Base-by-base conservation (phyloP, 2,797 vertebrate species). In the Microctenopoma steveboyesi region DNA sequence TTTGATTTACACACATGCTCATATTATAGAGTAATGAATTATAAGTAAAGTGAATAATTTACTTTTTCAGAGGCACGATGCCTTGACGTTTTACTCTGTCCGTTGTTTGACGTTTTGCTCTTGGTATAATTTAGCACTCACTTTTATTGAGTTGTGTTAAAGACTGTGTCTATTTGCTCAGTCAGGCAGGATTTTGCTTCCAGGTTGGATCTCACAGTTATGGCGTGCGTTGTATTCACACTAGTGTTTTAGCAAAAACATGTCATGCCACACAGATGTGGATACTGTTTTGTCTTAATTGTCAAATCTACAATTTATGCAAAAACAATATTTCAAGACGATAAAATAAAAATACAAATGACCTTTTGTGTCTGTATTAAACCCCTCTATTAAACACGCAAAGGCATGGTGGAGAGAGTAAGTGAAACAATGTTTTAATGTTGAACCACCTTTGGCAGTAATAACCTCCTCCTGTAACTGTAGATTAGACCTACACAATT, bases 91-190 rank as follows among this genome's bases (percentile, higher is more conserved):
- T 46, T 54, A n/a, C 30, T 42, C 49, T 22, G 1, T 49, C 42
- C 10, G 18, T 48, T 14, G 1, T 25, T 22, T 33, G 40, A 16
- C 12, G 30, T 47, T 42, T 42, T 42, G 13, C 15, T 45, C 14
- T 27, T n/a, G 12, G 16, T 55, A 16, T 6, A 0, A 40, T 42
- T 51, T 54, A 65, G 39, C 25, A 49, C 7, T 59, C 6, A 0
- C 48, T 64, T 53, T 70, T 79, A 79, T 83, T 73, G 78, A 83
- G 62, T 66, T 43, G 55, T 52, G 54, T 27, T 46, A 58, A 56
- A 43, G 27, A 39, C 55, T 5, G 28, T 37, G 47, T 12, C 53
- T 22, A 30, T 64, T 74, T 61, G 40, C 57, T 69, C 51, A 25
- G 9, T 53, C 61, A 50, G 54, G 55, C 56, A 51, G 13, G 14